Percentiles rank a stretch among this genome's conserved stretches.
phyloP scores from a whole-genome alignment of 2,888 invertebrate species.

The Eupeodes latifasciatus region DNA sequence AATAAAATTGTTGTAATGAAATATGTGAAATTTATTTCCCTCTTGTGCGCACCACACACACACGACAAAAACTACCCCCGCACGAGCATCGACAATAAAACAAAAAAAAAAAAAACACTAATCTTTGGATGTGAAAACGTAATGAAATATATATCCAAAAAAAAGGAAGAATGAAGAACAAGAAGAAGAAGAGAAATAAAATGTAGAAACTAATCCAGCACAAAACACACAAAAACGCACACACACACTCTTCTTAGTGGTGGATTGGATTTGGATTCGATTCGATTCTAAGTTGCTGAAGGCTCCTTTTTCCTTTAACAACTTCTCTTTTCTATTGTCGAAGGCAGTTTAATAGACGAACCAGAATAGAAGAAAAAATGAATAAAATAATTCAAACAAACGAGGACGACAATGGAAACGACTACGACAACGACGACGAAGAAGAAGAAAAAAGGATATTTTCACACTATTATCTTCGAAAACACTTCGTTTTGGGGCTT shows the following conservation, averaged over 20 bases:
- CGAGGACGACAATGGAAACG: too few relatives aligned
- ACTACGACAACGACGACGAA: background rate
- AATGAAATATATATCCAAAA: slow-evolving; percentile 28
- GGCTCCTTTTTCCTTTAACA: slow-evolving; percentile 32
- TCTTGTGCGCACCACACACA: slow-evolving; percentile 24
- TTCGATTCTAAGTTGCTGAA: slow-evolving; percentile 33
- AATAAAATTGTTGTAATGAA: slow-evolving; percentile 28
- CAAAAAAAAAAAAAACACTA: slow-evolving; percentile 32
- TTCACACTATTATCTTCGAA: slow-evolving; percentile 50
- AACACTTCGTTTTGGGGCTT: slow-evolving; percentile 40
- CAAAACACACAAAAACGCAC: slow-evolving; percentile 28
- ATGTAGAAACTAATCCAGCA: slow-evolving; percentile 37
- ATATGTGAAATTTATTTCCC: slow-evolving; percentile 47
- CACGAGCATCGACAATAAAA: slow-evolving; percentile 39
- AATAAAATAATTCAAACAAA: slow-evolving; percentile 1
- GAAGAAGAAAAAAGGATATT: slow-evolving; percentile 46
- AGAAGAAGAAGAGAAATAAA: slow-evolving; percentile 19
- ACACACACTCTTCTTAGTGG: slow-evolving; percentile 7
- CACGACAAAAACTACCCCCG: slow-evolving; percentile 55
- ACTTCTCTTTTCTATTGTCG: slow-evolving; percentile 26
- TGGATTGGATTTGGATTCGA: too few relatives aligned
- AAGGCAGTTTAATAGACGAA: slow-evolving; percentile 16
- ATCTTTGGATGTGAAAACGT: slow-evolving; percentile 58
- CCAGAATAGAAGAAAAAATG: background rate
- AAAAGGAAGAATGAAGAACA: background rate